Evolutionary conservation across 1,140 invertebrate genomes (phyloP).

Genomic region (Heliconius hewitsoni): DNA sequence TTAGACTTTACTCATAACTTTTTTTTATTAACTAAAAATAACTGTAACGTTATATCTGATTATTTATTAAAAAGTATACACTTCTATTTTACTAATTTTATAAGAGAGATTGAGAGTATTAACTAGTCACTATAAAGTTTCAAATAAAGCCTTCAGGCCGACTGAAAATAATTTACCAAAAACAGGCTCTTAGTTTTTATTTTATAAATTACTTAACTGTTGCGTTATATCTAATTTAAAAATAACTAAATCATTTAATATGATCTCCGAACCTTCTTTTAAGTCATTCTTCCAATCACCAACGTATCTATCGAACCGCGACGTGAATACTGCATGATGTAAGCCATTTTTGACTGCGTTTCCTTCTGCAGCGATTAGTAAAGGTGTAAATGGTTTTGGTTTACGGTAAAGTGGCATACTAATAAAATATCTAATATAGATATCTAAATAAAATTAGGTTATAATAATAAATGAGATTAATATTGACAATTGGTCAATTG

Average conservation of each 20-base stretch:
- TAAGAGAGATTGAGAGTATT: too few relatives aligned
- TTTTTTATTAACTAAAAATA: too few relatives aligned
- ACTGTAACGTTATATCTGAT: too few relatives aligned
- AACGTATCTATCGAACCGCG: slow-evolving; percentile 76
- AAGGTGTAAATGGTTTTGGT: slow-evolving; percentile 61
- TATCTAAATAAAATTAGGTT: slow-evolving; percentile 7
- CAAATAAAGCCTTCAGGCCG: too few relatives aligned
- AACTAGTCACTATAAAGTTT: too few relatives aligned
- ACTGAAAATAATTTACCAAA: too few relatives aligned
- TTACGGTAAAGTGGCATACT: slow-evolving; percentile 71
- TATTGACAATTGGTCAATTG: not conserved
- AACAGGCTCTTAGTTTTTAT: too few relatives aligned
- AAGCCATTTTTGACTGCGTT: slow-evolving; percentile 78
- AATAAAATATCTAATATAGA: slow-evolving; percentile 15
- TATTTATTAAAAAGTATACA: too few relatives aligned
- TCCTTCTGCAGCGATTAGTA: slow-evolving; percentile 59
- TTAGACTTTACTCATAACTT: not conserved
- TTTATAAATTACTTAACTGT: too few relatives aligned
- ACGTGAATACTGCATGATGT: slow-evolving; percentile 79
- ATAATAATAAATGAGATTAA: not conserved
- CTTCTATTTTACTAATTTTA: too few relatives aligned
- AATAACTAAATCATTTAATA: not conserved
- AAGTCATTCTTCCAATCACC: slow-evolving; percentile 83
- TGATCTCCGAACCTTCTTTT: slow-evolving; percentile 70
- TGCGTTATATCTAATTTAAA: not conserved